Percentiles rank a stretch among this genome's conserved stretches.
phyloP scores from a whole-genome alignment of 2,113 vertebrate genomes.

The Lonchura striata region DNA sequence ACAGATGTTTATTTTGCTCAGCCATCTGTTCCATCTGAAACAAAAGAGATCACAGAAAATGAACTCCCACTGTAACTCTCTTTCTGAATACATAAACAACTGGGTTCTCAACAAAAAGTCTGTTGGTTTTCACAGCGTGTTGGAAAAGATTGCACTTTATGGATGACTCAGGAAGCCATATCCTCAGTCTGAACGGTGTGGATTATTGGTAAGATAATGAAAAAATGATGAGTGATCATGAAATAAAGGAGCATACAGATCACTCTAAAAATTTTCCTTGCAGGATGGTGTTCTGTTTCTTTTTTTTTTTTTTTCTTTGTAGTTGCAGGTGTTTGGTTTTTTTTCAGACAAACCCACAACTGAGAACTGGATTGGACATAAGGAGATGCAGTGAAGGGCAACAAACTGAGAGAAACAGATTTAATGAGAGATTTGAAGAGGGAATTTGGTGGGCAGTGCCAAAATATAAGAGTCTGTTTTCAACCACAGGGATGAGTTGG shows the following conservation, averaged over 20 bases:
- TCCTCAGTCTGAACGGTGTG: background rate
- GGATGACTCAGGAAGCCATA: background rate
- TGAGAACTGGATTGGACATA: background rate
- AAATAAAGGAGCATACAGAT: background rate
- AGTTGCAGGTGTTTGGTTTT: background rate
- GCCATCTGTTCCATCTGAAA: constrained; percentile 60
- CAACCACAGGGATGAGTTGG: background rate
- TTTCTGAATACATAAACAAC: constrained; percentile 23
- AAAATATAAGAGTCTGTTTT: background rate
- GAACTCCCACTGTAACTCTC: constrained; percentile 18
- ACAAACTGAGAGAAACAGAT: background rate
- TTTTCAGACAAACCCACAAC: background rate
- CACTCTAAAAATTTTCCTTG: background rate
- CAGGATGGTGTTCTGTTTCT: background rate
- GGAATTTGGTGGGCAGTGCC: background rate
- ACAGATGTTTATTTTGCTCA: constrained; percentile 62
- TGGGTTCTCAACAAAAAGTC: background rate
- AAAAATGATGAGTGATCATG: background rate
- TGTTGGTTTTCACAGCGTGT: background rate
- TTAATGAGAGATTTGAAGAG: background rate
- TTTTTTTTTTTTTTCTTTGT: background rate
- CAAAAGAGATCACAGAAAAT: constrained; percentile 52
- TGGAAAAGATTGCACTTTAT: background rate
- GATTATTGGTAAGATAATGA: background rate
- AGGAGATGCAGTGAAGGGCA: background rate